These are phyloP conservation scores for Lethenteron camtschaticum DNA, from an alignment of 2,113 vertebrate species.

Conservation along the genomic window DNA sequence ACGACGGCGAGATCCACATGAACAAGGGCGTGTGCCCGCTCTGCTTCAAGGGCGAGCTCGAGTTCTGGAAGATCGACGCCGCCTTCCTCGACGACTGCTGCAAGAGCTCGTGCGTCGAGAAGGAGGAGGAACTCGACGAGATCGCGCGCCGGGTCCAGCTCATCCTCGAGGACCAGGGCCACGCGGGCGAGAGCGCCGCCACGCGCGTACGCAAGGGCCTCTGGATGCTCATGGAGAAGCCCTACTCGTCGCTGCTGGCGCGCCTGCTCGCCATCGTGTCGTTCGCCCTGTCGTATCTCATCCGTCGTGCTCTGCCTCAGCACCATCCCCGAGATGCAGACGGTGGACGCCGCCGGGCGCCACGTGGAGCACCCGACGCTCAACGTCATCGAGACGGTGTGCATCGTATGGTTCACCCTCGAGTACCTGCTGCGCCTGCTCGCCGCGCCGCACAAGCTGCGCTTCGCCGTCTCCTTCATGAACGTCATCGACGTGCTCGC, in stretches of 20 bases:
- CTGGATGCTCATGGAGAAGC: constrained; percentile 89
- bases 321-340: constrained; percentile 80
- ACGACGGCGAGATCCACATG: constrained; percentile 82
- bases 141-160: constrained; percentile 64
- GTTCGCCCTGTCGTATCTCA: constrained; percentile 67
- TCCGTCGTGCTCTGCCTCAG: constrained; percentile 80
- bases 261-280: constrained; percentile 60
- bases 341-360: constrained; percentile 44
- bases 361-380: constrained; percentile 56
- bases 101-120: constrained; percentile 62
- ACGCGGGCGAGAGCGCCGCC: constrained; percentile 33
- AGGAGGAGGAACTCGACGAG: constrained; percentile 69
- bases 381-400: constrained; percentile 69
- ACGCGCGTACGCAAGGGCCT: constrained; percentile 52
- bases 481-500: constrained; percentile 74
- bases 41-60: constrained; percentile 90
- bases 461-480: constrained; percentile 69
- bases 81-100: constrained; percentile 75
- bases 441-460: constrained; percentile 59
- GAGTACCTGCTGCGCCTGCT: constrained; percentile 64
- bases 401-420: constrained; percentile 78
- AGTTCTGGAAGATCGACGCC: constrained; percentile 89
- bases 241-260: constrained; percentile 55
- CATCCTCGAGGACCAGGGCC: constrained; percentile 52
- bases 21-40: constrained; percentile 85